Base-by-base conservation (phyloP, 1,140 invertebrate species). In the Pogonognathellus flavescens region DNA sequence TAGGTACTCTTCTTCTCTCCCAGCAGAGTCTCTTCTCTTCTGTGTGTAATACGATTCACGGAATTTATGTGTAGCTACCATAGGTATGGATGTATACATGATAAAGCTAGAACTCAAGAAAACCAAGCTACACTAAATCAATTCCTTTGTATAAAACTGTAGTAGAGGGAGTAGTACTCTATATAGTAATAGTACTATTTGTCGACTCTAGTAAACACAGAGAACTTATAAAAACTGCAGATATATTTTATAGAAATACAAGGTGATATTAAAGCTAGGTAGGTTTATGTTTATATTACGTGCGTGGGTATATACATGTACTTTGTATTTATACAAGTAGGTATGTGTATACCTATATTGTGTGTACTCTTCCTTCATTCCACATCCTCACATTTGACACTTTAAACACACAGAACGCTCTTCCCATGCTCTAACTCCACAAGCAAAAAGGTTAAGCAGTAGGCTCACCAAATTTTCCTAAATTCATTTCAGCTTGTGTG, bases 371-470 rank as follows among this genome's bases (percentile, higher is more conserved):
- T n/a, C 55, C 0, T 41, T 41, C 8, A 70, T 25, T 41, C 70
- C 70, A 76, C 41, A 76, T 76, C 41, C 70, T 76, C 70, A 31
- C 25, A 76, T 49, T 76, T 76, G 70, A 76, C 70, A 76, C 25
- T 76, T 49, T 16, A 18, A 41, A 76, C 41, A 76, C 70, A n/a
- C 25, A 31, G 4, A 18, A 8, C 53, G 3, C n/a, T 57, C 11
- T 57, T 13, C 53, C 53, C 53, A 57, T n/a, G 22, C 62, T 13
- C 25, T 66, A 66, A 66, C 20, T 20, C 62, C 25, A 66, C 22
- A 25, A 66, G 10, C 25, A 25, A 13, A 41, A 31, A 10, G 5
- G 6, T 25, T 66, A 66, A 0, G 62, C 25, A 14, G 62, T 66
- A 66, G 62, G 62, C 22, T 31, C 20, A 14, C 62, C 13, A 10